Conservation (phyloP, 2,888 invertebrate species). For the Trachelus tabidus region DNA sequence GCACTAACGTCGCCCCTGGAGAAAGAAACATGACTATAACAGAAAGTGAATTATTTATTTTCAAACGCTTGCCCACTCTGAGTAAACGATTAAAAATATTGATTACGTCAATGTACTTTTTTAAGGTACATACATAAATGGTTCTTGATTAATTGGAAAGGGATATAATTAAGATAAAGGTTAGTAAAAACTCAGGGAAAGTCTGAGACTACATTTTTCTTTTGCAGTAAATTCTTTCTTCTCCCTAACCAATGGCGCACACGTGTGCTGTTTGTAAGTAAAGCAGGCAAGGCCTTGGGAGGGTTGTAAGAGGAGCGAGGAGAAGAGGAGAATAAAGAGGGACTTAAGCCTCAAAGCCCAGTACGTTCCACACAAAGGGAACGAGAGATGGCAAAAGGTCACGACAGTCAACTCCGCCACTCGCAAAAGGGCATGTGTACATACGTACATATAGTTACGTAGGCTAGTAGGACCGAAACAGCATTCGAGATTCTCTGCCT, state of each 20-base stretch:
- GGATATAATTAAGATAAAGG: slow-evolving; percentile 12
- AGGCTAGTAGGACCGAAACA: background rate
- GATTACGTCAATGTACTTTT: slow-evolving; percentile 11
- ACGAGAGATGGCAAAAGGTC: background rate
- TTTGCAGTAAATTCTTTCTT: background rate
- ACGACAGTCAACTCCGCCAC: background rate
- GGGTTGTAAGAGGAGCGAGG: background rate
- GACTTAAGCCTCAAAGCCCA: background rate
- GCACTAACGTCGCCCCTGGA: too few relatives aligned
- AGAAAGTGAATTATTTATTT: too few relatives aligned
- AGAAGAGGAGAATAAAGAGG: background rate
- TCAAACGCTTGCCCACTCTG: too few relatives aligned
- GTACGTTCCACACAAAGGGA: background rate
- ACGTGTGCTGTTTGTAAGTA: background rate
- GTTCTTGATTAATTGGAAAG: background rate
- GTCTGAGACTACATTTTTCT: background rate
- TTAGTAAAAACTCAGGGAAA: background rate
- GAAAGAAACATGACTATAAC: too few relatives aligned
- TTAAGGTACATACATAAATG: slow-evolving; percentile 1
- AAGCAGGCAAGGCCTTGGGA: slow-evolving; percentile 3
- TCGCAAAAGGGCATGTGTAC: background rate
- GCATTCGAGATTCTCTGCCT: background rate
- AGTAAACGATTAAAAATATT: background rate
- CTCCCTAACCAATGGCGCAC: background rate
- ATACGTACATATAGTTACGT: background rate